Percentiles rank a stretch among this genome's conserved stretches.
Evolutionary conservation across 2,888 invertebrate species (phyloP).

Genomic region (Nineta flava): DNA sequence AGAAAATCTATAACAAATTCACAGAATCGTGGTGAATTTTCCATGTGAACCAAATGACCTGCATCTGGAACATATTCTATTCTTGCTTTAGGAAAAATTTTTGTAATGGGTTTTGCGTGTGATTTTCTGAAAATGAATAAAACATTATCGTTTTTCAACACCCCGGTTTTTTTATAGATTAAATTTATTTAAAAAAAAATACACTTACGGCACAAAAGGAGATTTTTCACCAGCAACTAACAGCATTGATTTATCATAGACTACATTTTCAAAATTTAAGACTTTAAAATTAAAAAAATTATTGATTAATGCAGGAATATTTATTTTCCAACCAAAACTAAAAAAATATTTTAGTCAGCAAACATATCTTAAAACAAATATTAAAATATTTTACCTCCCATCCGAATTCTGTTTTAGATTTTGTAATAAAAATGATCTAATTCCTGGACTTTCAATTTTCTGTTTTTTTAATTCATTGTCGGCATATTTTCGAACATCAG

Average conservation of each 20-base stretch:
- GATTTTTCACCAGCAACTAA: slow-evolving; percentile 79
- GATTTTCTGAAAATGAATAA: slow-evolving; percentile 24
- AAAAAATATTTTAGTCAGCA: too few relatives aligned
- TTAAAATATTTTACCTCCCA: slow-evolving; percentile 18
- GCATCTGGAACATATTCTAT: slow-evolving; percentile 60
- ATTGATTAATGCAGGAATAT: slow-evolving; percentile 37
- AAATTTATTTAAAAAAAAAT: neutral
- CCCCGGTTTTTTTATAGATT: too few relatives aligned
- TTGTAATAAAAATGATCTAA: slow-evolving; percentile 67
- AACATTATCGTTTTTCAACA: slow-evolving; percentile 14
- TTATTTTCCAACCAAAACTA: slow-evolving; percentile 62
- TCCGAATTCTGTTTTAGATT: slow-evolving; percentile 46
- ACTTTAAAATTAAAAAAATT: slow-evolving; percentile 27
- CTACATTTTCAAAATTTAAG: slow-evolving; percentile 24
- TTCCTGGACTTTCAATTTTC: slow-evolving; percentile 36
- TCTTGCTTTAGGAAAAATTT: slow-evolving; percentile 55
- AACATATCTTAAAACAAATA: too few relatives aligned
- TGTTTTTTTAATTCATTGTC: slow-evolving; percentile 42
- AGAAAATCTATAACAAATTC: slow-evolving; percentile 12
- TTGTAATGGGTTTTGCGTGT: slow-evolving; percentile 45
- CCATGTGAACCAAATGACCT: slow-evolving; percentile 89
- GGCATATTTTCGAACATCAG: slow-evolving; percentile 49
- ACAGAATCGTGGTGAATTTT: slow-evolving; percentile 69
- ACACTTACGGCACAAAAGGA: slow-evolving; percentile 55
- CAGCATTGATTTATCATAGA: slow-evolving; percentile 53